Conservation (phyloP, 2,797 vertebrate genomes). For the Xenentodon cancila region DNA sequence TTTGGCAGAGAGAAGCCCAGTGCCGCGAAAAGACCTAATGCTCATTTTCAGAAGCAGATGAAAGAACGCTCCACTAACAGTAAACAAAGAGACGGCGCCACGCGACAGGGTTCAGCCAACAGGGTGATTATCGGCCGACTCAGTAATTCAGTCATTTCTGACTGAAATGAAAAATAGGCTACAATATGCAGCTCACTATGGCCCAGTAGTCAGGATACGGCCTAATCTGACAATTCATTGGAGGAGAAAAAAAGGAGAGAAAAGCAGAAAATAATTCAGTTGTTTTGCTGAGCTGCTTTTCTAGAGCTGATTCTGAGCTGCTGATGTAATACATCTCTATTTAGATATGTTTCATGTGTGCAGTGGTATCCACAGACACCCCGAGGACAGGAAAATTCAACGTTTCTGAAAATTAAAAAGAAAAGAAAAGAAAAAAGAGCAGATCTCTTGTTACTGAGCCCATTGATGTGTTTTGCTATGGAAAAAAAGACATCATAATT, state of each 20-base stretch:
- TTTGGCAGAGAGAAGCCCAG: constrained; percentile 35
- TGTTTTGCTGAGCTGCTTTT: constrained; percentile 36
- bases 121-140: constrained; percentile 43
- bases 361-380: neutral
- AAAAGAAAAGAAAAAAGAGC: neutral
- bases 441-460: constrained; percentile 3
- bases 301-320: constrained; percentile 5
- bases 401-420: neutral
- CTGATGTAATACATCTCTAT: constrained; percentile 32
- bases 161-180: constrained; percentile 39
- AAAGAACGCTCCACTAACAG: constrained; percentile 27
- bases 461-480: constrained; percentile 34
- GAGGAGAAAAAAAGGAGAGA: constrained; percentile 47
- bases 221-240: constrained; percentile 62
- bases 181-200: constrained; percentile 31
- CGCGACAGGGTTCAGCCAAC: constrained; percentile 18
- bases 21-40: constrained; percentile 25
- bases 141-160: constrained; percentile 52
- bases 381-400: neutral
- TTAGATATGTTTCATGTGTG: constrained; percentile 25
- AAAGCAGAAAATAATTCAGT: constrained; percentile 35
- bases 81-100: constrained; percentile 38
- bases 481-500: constrained; percentile 54
- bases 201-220: constrained; percentile 43
- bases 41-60: constrained; percentile 42